Evolutionary conservation across 2,797 vertebrate species (phyloP).

Genomic region (Pseudomugil tenellus): DNA sequence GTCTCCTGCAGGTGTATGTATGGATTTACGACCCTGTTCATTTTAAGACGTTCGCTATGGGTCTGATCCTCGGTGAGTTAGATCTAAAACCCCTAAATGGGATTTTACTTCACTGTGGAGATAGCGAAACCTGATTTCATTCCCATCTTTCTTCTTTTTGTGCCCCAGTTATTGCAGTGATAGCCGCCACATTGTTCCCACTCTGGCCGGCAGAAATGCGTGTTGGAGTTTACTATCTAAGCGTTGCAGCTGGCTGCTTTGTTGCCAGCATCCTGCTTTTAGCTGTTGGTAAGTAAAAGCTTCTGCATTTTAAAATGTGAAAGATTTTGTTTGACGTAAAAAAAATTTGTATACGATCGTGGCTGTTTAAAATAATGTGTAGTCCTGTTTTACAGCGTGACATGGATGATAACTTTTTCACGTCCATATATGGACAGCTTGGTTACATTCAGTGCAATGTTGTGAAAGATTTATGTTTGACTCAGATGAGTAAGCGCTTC

Average conservation of each 20-base stretch:
- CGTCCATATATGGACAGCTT: background rate
- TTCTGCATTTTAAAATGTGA: too few species aligned
- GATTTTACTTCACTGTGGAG: background rate
- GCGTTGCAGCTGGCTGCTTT: conserved; percentile 97
- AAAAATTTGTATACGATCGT: background rate
- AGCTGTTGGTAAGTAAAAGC: conserved; percentile 90
- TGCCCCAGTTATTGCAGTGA: conserved; percentile 92
- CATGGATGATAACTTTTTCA: too few species aligned
- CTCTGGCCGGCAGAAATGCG: conserved; percentile 99
- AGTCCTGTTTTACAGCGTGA: too few species aligned
- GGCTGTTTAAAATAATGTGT: too few species aligned
- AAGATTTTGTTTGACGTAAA: background rate
- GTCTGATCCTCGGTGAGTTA: conserved; percentile 94
- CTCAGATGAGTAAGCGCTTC: background rate
- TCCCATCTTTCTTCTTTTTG: background rate
- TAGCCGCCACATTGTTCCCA: conserved; percentile 96
- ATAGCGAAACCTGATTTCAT: background rate
- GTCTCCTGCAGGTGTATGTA: conserved; percentile 88
- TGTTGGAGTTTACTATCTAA: conserved; percentile 98
- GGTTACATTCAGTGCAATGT: background rate
- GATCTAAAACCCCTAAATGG: background rate
- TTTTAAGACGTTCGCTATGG: conserved; percentile 99
- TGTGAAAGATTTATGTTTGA: background rate
- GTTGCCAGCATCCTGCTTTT: conserved; percentile 98
- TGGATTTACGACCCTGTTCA: conserved; percentile 99